Conservation (phyloP, 1,140 invertebrate genomes). For the Lethrus apterus region DNA sequence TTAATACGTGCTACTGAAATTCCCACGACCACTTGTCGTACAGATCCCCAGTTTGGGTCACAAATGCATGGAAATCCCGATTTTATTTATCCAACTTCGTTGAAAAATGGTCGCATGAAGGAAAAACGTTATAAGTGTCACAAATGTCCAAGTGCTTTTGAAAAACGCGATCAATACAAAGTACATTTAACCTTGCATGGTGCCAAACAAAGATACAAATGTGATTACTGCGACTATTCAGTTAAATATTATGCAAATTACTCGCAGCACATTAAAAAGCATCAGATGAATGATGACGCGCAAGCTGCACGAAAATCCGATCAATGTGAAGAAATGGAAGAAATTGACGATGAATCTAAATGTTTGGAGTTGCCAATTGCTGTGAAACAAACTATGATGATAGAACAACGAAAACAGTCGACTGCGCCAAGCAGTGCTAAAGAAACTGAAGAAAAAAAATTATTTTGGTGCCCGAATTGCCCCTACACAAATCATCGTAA, state of each 20-base stretch:
- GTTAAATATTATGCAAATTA: slow-evolving; percentile 81
- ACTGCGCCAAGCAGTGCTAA: slow-evolving; percentile 44
- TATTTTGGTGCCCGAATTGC: slow-evolving; percentile 61
- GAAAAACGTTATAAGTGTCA: slow-evolving; percentile 75
- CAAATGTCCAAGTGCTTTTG: slow-evolving; percentile 83
- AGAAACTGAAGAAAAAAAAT: slow-evolving; percentile 46
- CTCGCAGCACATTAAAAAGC: slow-evolving; percentile 70
- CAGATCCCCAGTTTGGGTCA: slow-evolving; percentile 59
- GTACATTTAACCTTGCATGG: slow-evolving; percentile 78
- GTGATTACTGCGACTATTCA: slow-evolving; percentile 81
- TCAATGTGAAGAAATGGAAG: slow-evolving; percentile 36
- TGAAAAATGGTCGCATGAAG: slow-evolving; percentile 66
- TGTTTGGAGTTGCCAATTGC: slow-evolving; percentile 35
- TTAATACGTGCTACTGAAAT: slow-evolving; percentile 8
- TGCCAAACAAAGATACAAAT: slow-evolving; percentile 73
- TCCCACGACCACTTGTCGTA: slow-evolving; percentile 33
- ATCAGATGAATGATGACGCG: slow-evolving; percentile 62
- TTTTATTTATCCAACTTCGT: slow-evolving; percentile 66
- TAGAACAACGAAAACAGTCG: slow-evolving; percentile 32
- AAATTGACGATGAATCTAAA: slow-evolving; percentile 38
- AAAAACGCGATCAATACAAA: slow-evolving; percentile 78
- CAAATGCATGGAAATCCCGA: slow-evolving; percentile 63
- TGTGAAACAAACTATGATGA: slow-evolving; percentile 35
- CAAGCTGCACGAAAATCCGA: slow-evolving; percentile 49
- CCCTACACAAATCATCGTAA: slow-evolving; percentile 67